These are phyloP conservation scores for Noctua janthe DNA, from an alignment of 2,888 invertebrate species.

Conservation along the genomic window DNA sequence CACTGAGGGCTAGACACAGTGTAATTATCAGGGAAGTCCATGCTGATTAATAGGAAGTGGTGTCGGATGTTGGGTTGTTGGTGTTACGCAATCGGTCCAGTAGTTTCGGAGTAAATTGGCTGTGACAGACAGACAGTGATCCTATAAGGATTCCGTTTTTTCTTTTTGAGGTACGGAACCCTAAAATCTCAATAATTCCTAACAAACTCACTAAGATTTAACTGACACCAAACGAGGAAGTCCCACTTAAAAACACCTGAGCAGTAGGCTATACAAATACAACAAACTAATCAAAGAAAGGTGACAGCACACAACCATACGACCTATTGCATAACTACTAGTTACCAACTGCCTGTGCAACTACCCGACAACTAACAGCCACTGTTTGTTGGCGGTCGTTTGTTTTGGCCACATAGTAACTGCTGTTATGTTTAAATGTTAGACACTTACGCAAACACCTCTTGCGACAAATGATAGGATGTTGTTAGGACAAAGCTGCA, in stretches of 20 bases:
- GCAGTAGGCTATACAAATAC: conserved; percentile 34
- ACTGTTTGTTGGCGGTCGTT: conserved; percentile 14
- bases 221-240: conserved; percentile 18
- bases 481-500: too few relatives aligned
- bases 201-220: not conserved
- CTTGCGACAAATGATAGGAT: not conserved
- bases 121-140: too few relatives aligned
- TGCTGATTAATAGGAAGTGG: conserved; percentile 51
- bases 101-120: too few relatives aligned
- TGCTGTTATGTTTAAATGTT: conserved; percentile 23
- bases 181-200: not conserved
- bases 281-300: conserved; percentile 47
- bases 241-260: conserved; percentile 7
- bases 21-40: not conserved
- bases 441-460: conserved; percentile 25
- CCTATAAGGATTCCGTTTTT: too few relatives aligned
- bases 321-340: conserved; percentile 37
- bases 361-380: conserved; percentile 1
- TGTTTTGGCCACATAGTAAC: conserved; percentile 41
- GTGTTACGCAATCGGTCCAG: not conserved
- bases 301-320: conserved; percentile 15
- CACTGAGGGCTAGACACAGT: not conserved
- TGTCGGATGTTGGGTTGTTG: conserved; percentile 49
- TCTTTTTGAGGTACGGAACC: too few relatives aligned
- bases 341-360: conserved; percentile 5